Evolutionary conservation across 2,113 vertebrate species (phyloP).

Genomic region (Nothoprocta pentlandii): DNA sequence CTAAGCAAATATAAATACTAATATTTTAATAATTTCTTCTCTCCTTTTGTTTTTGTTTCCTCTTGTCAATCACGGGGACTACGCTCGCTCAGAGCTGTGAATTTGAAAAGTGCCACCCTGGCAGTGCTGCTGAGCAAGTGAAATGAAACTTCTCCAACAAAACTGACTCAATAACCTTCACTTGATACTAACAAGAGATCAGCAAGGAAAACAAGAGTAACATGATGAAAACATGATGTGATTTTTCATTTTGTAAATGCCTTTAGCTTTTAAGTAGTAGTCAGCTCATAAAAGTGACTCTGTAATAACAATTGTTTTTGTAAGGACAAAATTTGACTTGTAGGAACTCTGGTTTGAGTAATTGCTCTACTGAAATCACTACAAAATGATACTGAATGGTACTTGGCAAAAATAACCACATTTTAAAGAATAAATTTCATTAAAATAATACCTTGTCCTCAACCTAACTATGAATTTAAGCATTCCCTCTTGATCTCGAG

Average conservation of each 20-base stretch:
- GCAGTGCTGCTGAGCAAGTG: slow-evolving; percentile 34
- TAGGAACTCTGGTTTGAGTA: background rate
- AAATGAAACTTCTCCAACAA: slow-evolving; percentile 58
- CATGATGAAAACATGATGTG: background rate
- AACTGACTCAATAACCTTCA: slow-evolving; percentile 44
- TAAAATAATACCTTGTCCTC: background rate
- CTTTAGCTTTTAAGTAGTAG: background rate
- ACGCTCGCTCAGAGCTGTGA: slow-evolving; percentile 55
- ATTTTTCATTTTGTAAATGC: background rate
- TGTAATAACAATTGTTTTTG: background rate
- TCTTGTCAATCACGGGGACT: slow-evolving; percentile 39
- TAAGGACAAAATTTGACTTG: background rate
- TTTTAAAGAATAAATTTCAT: background rate
- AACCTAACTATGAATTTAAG: background rate
- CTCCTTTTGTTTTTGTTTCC: slow-evolving; percentile 34
- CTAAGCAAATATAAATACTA: slow-evolving; percentile 31
- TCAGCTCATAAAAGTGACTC: background rate
- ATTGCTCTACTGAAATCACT: background rate
- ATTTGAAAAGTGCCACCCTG: slow-evolving; percentile 36
- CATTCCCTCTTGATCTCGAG: background rate
- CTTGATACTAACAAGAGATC: background rate
- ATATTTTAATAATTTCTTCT: slow-evolving; percentile 27
- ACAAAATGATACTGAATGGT: background rate
- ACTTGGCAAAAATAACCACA: background rate
- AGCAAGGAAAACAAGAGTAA: slow-evolving; percentile 8